A percentile compares a stretch with the other conserved stretches of the same genome.
These are phyloP conservation scores for Parambassis ranga DNA, from an alignment of 2,797 vertebrate genomes.

Conservation along the genomic window DNA sequence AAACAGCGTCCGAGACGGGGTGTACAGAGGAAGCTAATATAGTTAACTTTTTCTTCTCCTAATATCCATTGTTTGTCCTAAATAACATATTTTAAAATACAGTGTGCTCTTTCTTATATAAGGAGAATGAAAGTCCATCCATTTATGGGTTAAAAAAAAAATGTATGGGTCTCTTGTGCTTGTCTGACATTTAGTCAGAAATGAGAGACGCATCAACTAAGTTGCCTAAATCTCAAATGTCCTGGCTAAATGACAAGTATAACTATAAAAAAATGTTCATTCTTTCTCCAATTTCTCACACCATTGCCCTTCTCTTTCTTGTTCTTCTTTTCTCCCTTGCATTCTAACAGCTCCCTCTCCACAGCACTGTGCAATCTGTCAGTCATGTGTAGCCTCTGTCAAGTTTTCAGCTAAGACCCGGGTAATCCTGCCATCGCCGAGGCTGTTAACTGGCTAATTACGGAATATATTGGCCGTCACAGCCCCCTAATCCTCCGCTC, in stretches of 20 bases:
- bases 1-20: too few species aligned
- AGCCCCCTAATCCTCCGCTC: slow-evolving; percentile 69
- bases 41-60: too few species aligned
- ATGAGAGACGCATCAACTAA: neutral
- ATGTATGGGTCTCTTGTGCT: too few species aligned
- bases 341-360: slow-evolving; percentile 35
- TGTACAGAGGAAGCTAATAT: too few species aligned
- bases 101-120: too few species aligned
- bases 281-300: slow-evolving; percentile 69
- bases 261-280: slow-evolving; percentile 55
- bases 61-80: too few species aligned
- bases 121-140: neutral
- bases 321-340: slow-evolving; percentile 15
- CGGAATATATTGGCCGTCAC: slow-evolving; percentile 74
- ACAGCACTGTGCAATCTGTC: slow-evolving; percentile 52
- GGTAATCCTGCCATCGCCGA: slow-evolving; percentile 71
- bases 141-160: neutral
- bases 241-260: slow-evolving; percentile 51
- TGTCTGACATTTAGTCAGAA: neutral
- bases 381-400: slow-evolving; percentile 71
- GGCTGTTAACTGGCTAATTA: slow-evolving; percentile 78
- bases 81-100: too few species aligned
- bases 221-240: slow-evolving; percentile 36
- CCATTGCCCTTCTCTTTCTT: slow-evolving; percentile 48
- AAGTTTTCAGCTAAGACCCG: slow-evolving; percentile 66